Conservation (phyloP, 2,113 vertebrate species). For the Cavia porcellus region DNA sequence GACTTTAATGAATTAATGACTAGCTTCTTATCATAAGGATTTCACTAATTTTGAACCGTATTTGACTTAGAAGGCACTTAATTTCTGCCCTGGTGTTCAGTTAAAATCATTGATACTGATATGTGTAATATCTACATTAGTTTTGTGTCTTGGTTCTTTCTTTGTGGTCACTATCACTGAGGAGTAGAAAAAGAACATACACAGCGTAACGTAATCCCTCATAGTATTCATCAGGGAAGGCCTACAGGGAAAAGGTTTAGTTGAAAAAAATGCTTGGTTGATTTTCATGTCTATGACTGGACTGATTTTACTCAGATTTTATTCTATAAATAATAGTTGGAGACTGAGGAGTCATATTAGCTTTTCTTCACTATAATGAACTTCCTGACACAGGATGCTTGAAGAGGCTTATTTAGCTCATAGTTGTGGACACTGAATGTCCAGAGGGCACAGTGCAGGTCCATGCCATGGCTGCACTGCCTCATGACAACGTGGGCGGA, state of each 20-base stretch:
- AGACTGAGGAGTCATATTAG: neutral
- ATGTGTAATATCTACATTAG: neutral
- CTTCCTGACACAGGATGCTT: neutral
- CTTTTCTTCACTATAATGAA: neutral
- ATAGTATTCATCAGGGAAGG: conserved; percentile 13
- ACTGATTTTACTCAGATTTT: neutral
- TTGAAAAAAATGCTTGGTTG: conserved; percentile 21
- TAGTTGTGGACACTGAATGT: neutral
- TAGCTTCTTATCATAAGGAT: conserved; percentile 58
- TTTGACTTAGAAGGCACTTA: conserved; percentile 61
- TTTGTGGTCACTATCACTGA: neutral
- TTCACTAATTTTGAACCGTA: conserved; percentile 68
- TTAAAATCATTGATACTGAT: conserved; percentile 32
- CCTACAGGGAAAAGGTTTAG: conserved; percentile 22
- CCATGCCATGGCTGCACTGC: neutral
- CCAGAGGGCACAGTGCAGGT: neutral
- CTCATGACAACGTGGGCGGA: neutral
- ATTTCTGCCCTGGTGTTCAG: conserved; percentile 52
- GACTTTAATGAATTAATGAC: conserved; percentile 65
- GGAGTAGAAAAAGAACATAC: neutral
- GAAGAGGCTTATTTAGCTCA: neutral
- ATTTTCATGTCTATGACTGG: neutral
- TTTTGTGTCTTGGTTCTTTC: neutral
- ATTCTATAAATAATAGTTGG: neutral
- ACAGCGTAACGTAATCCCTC: neutral